These are phyloP conservation scores for Scomber japonicus DNA, from an alignment of 2,113 vertebrate genomes.

Conservation along the genomic window DNA sequence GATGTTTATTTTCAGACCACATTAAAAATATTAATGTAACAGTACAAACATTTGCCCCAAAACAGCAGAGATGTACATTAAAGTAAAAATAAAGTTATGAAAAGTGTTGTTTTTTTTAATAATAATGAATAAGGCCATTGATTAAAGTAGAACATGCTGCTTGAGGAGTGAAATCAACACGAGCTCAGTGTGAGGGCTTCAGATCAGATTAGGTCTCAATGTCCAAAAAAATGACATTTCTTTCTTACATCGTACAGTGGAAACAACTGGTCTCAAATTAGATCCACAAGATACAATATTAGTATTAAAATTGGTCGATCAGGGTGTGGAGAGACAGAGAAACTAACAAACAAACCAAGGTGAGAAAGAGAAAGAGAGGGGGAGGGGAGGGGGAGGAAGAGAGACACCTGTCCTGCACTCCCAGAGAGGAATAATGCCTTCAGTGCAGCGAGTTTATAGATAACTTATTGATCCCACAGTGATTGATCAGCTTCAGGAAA, in stretches of 20 bases:
- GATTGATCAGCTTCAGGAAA: not conserved
- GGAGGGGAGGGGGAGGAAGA: too few species aligned
- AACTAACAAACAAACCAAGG: too few species aligned
- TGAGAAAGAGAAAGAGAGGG: not conserved
- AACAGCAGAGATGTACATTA: constrained; percentile 45
- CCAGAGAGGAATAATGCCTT: constrained; percentile 1
- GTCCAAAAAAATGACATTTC: not conserved
- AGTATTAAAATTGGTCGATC: constrained; percentile 29
- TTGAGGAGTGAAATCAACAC: constrained; percentile 20
- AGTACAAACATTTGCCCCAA: constrained; percentile 73
- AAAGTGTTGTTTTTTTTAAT: constrained; percentile 34
- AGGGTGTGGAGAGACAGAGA: not conserved
- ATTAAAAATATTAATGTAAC: constrained; percentile 58
- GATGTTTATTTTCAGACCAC: constrained; percentile 66
- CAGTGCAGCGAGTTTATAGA: not conserved
- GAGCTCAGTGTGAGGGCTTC: not conserved
- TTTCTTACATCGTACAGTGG: constrained; percentile 21
- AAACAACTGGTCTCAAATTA: constrained; percentile 20
- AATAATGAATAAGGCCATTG: constrained; percentile 75
- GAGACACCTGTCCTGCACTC: not conserved
- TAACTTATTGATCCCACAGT: not conserved
- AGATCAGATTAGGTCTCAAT: constrained; percentile 1
- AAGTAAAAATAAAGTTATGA: constrained; percentile 35
- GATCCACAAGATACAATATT: constrained; percentile 19
- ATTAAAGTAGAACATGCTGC: constrained; percentile 25